Evolutionary conservation across 2,113 vertebrate species (phyloP), one percentile per base, ranked within the genome.

Genomic region (Mesoclemmys tuberculata): DNA sequence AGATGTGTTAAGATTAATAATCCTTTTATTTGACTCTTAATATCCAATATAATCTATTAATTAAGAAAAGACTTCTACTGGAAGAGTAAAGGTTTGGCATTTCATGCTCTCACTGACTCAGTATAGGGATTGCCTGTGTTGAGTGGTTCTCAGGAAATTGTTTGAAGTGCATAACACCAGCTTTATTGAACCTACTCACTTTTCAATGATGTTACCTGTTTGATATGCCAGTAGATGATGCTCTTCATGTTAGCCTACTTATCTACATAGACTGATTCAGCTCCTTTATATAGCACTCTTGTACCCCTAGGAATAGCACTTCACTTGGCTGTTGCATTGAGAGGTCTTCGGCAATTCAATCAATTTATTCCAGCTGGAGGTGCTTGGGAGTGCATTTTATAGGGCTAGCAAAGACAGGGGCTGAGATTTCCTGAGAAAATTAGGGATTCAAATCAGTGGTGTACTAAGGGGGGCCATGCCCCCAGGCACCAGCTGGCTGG

Each of bases 311-410:
- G 85, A 82, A 94, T 11, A 16, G 27, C 94, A 95, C 87, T 93
- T 96, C 90, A 74, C 77, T 77, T 54, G 89, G 92, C 87, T 90
- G 87, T 94, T 48, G 49, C 91, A 85, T 80, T 92, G 85, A 80
- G 75, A 80, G 75, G 79, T 79, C 81, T 95, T 92, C 88, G 93
- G 84, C 81, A 87, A 74, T 88, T 88, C 49, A 94, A 81, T 61
- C 0, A 0, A 81, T 46, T 82, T 89, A 90, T 52, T 35, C 27
- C 52, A 82, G 83, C 0, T 0, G 90, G 82, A 82, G 77, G 71
- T 10, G 52, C 10, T 2, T 3, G 0, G 0, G 1, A 80, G 61
- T 68, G 35, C 58, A 11, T 46, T 48, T 80, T 29, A 46, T 87
- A 86, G 81, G 82, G 64, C 41, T n/a, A n/a, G 79, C 0, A 0